Percentiles rank a stretch among this genome's conserved stretches.
Evolutionary conservation across 1,140 invertebrate genomes (phyloP).

Genomic region (Ericerus pela): DNA sequence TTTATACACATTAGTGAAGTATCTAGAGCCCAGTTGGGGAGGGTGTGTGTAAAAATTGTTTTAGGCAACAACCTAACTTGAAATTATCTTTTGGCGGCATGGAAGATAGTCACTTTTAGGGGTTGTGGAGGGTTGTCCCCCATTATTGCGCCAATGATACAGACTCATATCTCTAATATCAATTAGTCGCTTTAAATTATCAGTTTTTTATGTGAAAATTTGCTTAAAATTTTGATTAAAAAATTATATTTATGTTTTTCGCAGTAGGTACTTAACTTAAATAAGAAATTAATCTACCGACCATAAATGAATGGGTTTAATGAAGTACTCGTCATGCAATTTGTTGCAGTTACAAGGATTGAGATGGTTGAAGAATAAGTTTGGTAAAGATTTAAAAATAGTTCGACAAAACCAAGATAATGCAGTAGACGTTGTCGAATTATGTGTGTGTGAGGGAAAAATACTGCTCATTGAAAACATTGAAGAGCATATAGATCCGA

Average conservation of each 20-base stretch:
- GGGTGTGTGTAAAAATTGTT: too few species aligned
- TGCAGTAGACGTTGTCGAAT: constrained; percentile 73
- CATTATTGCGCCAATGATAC: too few species aligned
- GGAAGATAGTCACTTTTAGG: too few species aligned
- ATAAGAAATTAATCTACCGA: too few species aligned
- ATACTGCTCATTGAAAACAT: constrained; percentile 75
- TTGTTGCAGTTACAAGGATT: constrained; percentile 51
- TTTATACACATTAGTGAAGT: too few species aligned
- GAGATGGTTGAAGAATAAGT: constrained; percentile 88
- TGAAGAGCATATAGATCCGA: constrained; percentile 73
- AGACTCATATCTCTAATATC: too few species aligned
- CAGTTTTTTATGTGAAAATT: not conserved
- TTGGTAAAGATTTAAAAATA: constrained; percentile 51
- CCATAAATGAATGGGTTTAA: not conserved
- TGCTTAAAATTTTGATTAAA: not conserved
- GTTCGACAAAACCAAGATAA: constrained; percentile 63
- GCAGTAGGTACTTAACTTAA: too few species aligned
- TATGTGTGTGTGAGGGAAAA: constrained; percentile 55
- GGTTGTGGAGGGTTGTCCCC: too few species aligned
- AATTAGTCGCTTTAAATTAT: too few species aligned
- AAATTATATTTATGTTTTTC: not conserved
- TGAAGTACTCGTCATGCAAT: not conserved
- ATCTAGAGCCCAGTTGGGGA: too few species aligned
- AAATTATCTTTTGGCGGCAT: too few species aligned
- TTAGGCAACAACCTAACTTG: too few species aligned